Conservation (phyloP, 1,140 invertebrate genomes). For the Calosoma granatense region DNA sequence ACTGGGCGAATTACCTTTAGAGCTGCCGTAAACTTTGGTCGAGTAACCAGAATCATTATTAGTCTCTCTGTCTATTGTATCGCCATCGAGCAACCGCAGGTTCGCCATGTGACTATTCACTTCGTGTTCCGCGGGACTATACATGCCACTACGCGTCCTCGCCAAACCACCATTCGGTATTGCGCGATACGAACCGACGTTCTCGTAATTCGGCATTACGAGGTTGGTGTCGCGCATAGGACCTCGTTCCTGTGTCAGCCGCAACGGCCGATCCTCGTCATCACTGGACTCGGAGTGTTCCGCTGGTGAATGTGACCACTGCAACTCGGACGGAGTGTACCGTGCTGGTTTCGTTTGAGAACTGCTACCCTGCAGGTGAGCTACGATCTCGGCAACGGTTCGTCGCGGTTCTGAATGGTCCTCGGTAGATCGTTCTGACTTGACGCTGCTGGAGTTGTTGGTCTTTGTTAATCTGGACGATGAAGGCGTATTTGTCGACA, state of each 20-base stretch:
- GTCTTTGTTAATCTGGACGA: constrained; percentile 31
- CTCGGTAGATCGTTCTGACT: constrained; percentile 25
- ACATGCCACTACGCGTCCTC: constrained; percentile 33
- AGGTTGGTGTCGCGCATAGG: constrained; percentile 43
- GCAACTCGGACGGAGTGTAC: background rate
- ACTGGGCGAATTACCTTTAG: constrained; percentile 64
- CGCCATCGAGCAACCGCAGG: constrained; percentile 26
- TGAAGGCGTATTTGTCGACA: constrained; percentile 29
- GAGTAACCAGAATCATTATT: constrained; percentile 72
- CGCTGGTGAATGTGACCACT: constrained; percentile 16
- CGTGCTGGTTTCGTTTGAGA: background rate
- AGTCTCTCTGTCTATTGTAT: constrained; percentile 45
- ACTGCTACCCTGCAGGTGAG: constrained; percentile 36
- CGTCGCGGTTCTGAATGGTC: constrained; percentile 32
- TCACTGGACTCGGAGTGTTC: constrained; percentile 41
- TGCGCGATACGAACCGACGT: constrained; percentile 24
- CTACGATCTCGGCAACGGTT: constrained; percentile 48
- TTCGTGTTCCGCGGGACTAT: constrained; percentile 25
- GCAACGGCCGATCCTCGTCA: constrained; percentile 43
- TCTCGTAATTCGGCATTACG: constrained; percentile 42
- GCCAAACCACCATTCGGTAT: constrained; percentile 36
- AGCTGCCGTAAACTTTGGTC: constrained; percentile 65
- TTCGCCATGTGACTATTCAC: constrained; percentile 26
- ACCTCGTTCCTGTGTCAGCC: constrained; percentile 38
- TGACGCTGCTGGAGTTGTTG: constrained; percentile 21